Base-by-base conservation (phyloP, 2,888 invertebrate species). In the Mycogona germanica region DNA sequence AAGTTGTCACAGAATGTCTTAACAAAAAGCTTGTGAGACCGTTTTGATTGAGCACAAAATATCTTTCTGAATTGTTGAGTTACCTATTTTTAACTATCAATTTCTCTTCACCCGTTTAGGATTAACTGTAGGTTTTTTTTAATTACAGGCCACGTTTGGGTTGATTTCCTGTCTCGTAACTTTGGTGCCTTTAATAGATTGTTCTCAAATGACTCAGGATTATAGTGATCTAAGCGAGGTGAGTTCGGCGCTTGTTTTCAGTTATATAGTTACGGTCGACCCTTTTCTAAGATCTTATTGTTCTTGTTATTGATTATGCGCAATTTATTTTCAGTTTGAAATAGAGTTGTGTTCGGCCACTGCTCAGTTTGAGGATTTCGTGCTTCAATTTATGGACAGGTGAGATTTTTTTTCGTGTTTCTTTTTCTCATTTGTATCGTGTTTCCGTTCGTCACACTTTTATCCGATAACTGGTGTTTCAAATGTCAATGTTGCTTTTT, bases 341-440 rank as follows among this genome's bases (percentile, higher is more conserved):
- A 66, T 66, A 56, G 74, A 76, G 57, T 62, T 76, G 6, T 89
- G 89, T 67, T 82, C 83, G 60, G 81, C 84, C 1, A 87, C 89
- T 0, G 86, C 87, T 1, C 81, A 82, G 61, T 81, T 92, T 62
- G 91, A 93, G 70, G 88, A 91, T 66, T 92, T 93, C 65, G 80
- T 92, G 1, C 70, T 88, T 2, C 82, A 88, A 64, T 85, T 88
- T 64, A 71, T 93, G 61, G 89, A 91, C 64, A 78, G 82, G 64
- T 73, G 84, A 59, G 60, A 30, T 12, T 44, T 35, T 26, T 17
- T 7, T 28, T 19, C n/a, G 5, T 50, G 3, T 38, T 40, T 17
- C 23, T 4, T 4, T 12, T 2, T 9, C 23, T 26, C 3, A 25
- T 45, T 19, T 25, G 17, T 17, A 5, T 17, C 25, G 25, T 2